Percentiles rank a stretch among this genome's conserved stretches.
Conservation (phyloP, 2,797 vertebrate genomes). For the Centroberyx gerrardi region DNA sequence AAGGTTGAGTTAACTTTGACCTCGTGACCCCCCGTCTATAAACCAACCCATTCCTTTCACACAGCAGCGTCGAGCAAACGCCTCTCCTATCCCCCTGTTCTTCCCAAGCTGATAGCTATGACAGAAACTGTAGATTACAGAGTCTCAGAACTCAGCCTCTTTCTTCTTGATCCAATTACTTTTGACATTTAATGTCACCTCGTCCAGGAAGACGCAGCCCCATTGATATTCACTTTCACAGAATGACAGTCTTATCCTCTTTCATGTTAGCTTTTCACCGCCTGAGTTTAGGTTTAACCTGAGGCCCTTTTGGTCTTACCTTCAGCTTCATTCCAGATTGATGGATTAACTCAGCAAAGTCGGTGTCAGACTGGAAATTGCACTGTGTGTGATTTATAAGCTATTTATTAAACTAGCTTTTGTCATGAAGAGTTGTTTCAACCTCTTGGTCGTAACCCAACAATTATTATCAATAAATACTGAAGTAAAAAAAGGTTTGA, state of each 20-base stretch:
- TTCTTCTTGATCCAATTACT: slow-evolving; percentile 32
- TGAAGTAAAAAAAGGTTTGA: too few relatives aligned
- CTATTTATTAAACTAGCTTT: neutral
- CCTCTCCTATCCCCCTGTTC: neutral
- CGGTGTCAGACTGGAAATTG: neutral
- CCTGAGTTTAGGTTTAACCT: neutral
- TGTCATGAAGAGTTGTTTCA: too few relatives aligned
- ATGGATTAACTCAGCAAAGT: too few relatives aligned
- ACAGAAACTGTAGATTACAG: too few relatives aligned
- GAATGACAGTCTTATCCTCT: neutral
- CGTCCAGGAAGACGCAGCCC: slow-evolving; percentile 2
- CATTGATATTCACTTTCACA: slow-evolving; percentile 15
- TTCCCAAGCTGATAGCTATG: neutral
- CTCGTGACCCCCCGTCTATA: slow-evolving; percentile 3
- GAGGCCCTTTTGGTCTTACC: neutral
- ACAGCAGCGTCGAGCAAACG: slow-evolving; percentile 3
- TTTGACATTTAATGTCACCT: slow-evolving; percentile 40
- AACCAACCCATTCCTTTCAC: slow-evolving; percentile 19
- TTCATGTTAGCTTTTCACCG: neutral
- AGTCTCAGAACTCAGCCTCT: slow-evolving; percentile 1
- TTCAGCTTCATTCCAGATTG: neutral
- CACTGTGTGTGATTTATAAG: neutral
- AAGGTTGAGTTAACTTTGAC: slow-evolving; percentile 50
- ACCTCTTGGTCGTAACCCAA: too few relatives aligned
- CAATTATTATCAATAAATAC: too few relatives aligned